A percentile compares a stretch with the other conserved stretches of the same genome.
phyloP scores from a whole-genome alignment of 2,888 invertebrate species.

The Tinea trinotella region DNA sequence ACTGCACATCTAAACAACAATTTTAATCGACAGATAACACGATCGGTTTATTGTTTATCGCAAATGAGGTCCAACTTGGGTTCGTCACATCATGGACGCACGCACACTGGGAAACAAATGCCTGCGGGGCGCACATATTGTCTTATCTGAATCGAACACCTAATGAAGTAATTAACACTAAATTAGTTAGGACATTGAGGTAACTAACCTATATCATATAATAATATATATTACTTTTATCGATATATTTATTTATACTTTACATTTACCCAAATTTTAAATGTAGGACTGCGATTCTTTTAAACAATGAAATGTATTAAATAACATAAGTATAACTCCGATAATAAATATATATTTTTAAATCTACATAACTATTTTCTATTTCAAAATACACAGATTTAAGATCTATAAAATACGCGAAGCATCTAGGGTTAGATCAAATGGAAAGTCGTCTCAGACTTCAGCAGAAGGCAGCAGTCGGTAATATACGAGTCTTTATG shows the following conservation, averaged over 20 bases:
- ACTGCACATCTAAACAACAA: slow-evolving; percentile 11
- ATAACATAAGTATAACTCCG: too few relatives aligned
- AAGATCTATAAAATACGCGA: neutral
- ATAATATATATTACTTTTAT: too few relatives aligned
- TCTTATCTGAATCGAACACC: slow-evolving; percentile 7
- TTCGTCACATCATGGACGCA: slow-evolving; percentile 11
- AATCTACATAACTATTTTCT: too few relatives aligned
- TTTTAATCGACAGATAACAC: slow-evolving; percentile 8
- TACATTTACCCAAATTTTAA: too few relatives aligned
- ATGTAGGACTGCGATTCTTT: too few relatives aligned
- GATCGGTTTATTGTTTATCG: neutral
- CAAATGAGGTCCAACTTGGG: slow-evolving; percentile 11
- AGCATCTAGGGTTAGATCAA: neutral
- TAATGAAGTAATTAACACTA: slow-evolving; percentile 1
- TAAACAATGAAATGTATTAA: too few relatives aligned
- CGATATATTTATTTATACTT: too few relatives aligned
- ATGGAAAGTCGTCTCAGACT: neutral
- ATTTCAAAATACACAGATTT: too few relatives aligned
- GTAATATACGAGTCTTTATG: neutral
- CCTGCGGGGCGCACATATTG: neutral
- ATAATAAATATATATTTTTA: too few relatives aligned
- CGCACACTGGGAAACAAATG: neutral
- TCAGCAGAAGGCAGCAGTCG: neutral
- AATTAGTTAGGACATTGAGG: neutral
- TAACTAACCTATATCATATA: too few relatives aligned